These are phyloP conservation scores for Yasuhikotakia modesta DNA, from an alignment of 2,797 vertebrate genomes.

Conservation along the genomic window DNA sequence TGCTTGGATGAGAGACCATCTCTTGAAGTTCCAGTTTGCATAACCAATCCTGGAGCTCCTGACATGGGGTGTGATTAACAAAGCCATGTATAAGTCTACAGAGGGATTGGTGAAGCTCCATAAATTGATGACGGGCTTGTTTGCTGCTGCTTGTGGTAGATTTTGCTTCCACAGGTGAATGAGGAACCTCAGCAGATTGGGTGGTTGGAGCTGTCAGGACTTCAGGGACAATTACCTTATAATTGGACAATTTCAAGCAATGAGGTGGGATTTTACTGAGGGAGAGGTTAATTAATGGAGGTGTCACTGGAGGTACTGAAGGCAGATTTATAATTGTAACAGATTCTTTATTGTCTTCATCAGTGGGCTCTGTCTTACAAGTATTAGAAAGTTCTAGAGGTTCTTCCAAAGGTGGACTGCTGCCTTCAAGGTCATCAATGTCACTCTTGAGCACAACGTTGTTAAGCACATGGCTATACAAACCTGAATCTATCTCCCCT, in stretches of 20 bases:
- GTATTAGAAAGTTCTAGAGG: neutral
- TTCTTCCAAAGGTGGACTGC: slow-evolving; percentile 42
- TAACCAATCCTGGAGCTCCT: slow-evolving; percentile 82
- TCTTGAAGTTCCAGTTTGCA: slow-evolving; percentile 61
- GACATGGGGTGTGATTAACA: slow-evolving; percentile 76
- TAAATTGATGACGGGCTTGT: slow-evolving; percentile 75
- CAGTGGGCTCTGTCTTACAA: slow-evolving; percentile 35
- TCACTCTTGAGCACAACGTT: slow-evolving; percentile 77
- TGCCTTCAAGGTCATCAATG: slow-evolving; percentile 63
- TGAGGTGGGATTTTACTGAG: slow-evolving; percentile 71
- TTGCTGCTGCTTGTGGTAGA: slow-evolving; percentile 2
- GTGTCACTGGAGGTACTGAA: slow-evolving; percentile 42
- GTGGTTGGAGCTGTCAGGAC: slow-evolving; percentile 41
- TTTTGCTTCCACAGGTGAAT: neutral
- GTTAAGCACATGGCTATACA: slow-evolving; percentile 64
- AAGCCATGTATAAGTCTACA: slow-evolving; percentile 76
- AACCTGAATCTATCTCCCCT: slow-evolving; percentile 60
- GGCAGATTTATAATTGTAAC: slow-evolving; percentile 29
- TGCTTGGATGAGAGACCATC: slow-evolving; percentile 59
- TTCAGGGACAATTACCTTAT: slow-evolving; percentile 68
- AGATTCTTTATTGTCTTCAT: slow-evolving; percentile 20
- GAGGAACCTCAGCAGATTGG: slow-evolving; percentile 28
- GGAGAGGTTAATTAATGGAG: slow-evolving; percentile 51
- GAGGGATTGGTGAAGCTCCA: slow-evolving; percentile 81
- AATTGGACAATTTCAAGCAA: slow-evolving; percentile 71